Conservation (phyloP, 2,888 invertebrate genomes). For the Sthenelais limicola region DNA sequence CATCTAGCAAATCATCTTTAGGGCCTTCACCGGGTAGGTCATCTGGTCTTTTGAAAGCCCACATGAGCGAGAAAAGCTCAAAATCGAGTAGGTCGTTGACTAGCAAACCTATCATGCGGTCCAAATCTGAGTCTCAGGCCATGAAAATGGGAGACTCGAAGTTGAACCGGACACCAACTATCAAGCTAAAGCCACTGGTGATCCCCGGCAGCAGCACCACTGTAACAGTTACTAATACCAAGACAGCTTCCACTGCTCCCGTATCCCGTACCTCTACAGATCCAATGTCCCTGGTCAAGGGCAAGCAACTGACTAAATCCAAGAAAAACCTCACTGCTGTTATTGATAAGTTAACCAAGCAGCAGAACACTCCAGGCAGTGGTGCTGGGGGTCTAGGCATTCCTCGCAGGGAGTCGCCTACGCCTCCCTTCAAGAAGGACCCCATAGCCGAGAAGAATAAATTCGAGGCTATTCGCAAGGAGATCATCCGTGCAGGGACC, state of each 20-base stretch:
- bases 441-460: conserved; percentile 41
- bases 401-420: conserved; percentile 8
- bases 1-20: conserved; percentile 14
- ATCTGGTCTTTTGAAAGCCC: conserved; percentile 12
- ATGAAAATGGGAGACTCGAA: conserved; percentile 60
- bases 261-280: conserved; percentile 11
- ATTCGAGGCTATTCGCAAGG: conserved; percentile 48
- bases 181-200: conserved; percentile 77
- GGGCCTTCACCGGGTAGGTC: conserved; percentile 4
- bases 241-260: conserved; percentile 45
- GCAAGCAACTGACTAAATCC: conserved; percentile 10
- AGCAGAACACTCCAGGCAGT: background rate
- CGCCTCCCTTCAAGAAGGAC: conserved; percentile 26
- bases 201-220: conserved; percentile 73
- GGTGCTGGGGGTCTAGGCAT: conserved; percentile 4
- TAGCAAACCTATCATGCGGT: conserved; percentile 14
- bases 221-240: conserved; percentile 42
- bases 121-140: conserved; percentile 44
- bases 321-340: conserved; percentile 76
- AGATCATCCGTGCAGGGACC: conserved; percentile 49
- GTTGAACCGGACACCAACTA: conserved; percentile 62
- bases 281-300: conserved; percentile 10
- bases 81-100: conserved; percentile 5
- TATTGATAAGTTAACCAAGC: conserved; percentile 83
- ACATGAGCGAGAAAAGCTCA: conserved; percentile 17